Base-by-base conservation (phyloP, 2,797 vertebrate genomes). In the Notolepis coatsorum region DNA sequence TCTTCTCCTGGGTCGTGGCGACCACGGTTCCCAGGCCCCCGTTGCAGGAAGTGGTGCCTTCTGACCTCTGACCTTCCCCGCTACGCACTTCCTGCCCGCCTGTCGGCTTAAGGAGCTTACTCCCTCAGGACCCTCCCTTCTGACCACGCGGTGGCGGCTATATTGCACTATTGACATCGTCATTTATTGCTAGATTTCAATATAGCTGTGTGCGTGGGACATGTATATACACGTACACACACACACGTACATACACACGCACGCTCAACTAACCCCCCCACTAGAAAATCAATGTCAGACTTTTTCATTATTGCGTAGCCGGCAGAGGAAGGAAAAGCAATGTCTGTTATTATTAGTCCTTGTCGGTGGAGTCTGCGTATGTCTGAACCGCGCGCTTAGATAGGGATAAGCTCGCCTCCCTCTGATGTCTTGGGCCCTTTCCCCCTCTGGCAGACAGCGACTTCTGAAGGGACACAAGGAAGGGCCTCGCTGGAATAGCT, bases 31-130 rank as follows among this genome's bases (percentile, higher is more conserved):
- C 86, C 91, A 92, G 87, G 91, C 88, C 76, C n/a, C 88, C 53
- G 13, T 85, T 68, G 73, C 85, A 92, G 92, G 90, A 93, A 93
- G 89, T 84, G 54, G 79, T 90, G 90, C 86, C 89, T 90, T 87
- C 73, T 92, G 90, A 92, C 92, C 92, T 77, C n/a, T n/a, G n/a
- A n/a, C n/a, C n/a, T n/a, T n/a, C 59, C 54, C 17, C 69, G 62
- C 75, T 80, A 82, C 75, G 59, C 79, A 85, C 80, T 86, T 90
- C 84, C 80, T 85, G 87, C 82, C 84, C 86, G 85, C 89, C 85
- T 62, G 58, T 67, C 70, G 58, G 73, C 80, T 74, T 75, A 81
- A 75, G 76, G 24, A 68, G 67, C 70, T 82, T 79, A 73, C 43
- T 70, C 56, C 4, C 57, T 49, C 27, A 23, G 21, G 21, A 2